These are phyloP conservation scores for Prenolepis imparis DNA, from an alignment of 2,888 invertebrate species.

Conservation along the genomic window DNA sequence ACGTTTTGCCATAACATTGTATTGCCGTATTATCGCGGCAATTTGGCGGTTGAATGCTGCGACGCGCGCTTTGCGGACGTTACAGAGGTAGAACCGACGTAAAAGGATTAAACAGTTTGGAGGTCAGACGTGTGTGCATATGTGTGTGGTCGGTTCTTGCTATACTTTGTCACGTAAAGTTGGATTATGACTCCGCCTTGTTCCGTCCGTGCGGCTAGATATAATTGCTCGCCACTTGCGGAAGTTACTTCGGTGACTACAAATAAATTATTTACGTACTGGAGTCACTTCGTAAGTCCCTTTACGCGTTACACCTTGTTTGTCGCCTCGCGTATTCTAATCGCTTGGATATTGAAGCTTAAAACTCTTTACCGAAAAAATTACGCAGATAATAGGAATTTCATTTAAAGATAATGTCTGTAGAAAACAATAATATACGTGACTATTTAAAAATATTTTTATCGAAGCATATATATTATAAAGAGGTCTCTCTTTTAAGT, in stretches of 20 bases:
- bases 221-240: slow-evolving; percentile 49
- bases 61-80: slow-evolving; percentile 49
- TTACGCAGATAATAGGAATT: neutral
- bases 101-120: slow-evolving; percentile 70
- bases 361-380: neutral
- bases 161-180: slow-evolving; percentile 60
- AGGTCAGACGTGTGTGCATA: slow-evolving; percentile 42
- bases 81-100: slow-evolving; percentile 51
- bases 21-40: slow-evolving; percentile 27
- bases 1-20: slow-evolving; percentile 5
- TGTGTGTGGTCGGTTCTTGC: slow-evolving; percentile 50
- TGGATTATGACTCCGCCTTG: slow-evolving; percentile 56
- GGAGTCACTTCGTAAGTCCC: neutral
- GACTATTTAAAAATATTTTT: neutral
- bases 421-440: neutral
- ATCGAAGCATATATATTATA: neutral
- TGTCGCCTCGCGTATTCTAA: neutral
- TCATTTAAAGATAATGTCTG: neutral
- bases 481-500: neutral
- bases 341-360: neutral
- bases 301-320: neutral
- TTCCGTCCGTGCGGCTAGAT: slow-evolving; percentile 35
- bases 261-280: slow-evolving; percentile 28
- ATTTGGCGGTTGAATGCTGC: slow-evolving; percentile 53
- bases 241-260: slow-evolving; percentile 27